phyloP scores from a whole-genome alignment of 1,140 invertebrate species.

The Papilio xuthus region DNA sequence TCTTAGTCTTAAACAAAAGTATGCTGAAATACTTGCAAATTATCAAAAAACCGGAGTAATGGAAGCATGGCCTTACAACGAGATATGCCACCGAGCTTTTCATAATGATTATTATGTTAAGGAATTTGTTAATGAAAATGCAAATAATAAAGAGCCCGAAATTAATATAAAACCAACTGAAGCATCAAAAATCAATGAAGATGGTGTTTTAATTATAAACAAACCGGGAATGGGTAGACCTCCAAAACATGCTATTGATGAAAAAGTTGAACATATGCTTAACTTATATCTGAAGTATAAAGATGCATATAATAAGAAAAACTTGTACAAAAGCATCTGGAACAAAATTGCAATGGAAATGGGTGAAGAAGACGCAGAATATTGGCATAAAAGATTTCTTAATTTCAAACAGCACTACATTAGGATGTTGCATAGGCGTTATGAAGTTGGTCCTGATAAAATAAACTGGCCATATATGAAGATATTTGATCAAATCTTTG shows the following conservation, averaged over 20 bases:
- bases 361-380: slow-evolving; percentile 63
- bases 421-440: slow-evolving; percentile 60
- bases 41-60: slow-evolving; percentile 52
- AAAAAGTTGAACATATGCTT: slow-evolving; percentile 67
- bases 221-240: slow-evolving; percentile 39
- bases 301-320: slow-evolving; percentile 55
- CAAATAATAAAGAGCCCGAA: slow-evolving; percentile 33
- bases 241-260: slow-evolving; percentile 43
- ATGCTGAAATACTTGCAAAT: slow-evolving; percentile 46
- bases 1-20: slow-evolving; percentile 58
- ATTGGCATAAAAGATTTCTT: slow-evolving; percentile 74
- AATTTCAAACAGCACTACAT: slow-evolving; percentile 76
- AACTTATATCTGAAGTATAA: slow-evolving; percentile 69
- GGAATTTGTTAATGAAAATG: slow-evolving; percentile 39
- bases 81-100: slow-evolving; percentile 68
- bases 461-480: slow-evolving; percentile 71
- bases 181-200: slow-evolving; percentile 41
- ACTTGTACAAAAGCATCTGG: slow-evolving; percentile 62
- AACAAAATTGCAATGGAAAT: slow-evolving; percentile 66
- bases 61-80: slow-evolving; percentile 55
- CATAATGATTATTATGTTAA: slow-evolving; percentile 56
- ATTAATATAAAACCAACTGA: slow-evolving; percentile 42
- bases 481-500: slow-evolving; percentile 71
- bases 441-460: slow-evolving; percentile 50
- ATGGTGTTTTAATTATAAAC: slow-evolving; percentile 56